Conservation (phyloP, 2,888 invertebrate species). For the Phengaris alcon region DNA sequence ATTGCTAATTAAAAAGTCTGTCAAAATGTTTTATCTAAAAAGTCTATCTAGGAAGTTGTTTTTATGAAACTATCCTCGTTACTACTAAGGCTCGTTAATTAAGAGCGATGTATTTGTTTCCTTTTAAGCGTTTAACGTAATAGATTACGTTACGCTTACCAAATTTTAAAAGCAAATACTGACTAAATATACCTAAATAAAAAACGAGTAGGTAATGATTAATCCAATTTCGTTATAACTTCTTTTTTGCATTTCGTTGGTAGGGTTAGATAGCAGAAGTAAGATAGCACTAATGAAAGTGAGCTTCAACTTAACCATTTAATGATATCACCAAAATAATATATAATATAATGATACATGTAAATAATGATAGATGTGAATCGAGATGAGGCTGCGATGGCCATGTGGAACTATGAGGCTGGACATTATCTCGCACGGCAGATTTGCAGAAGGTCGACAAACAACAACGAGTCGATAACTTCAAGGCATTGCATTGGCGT, state of each 20-base stretch:
- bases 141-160: too few species aligned
- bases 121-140: background rate
- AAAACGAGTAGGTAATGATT: background rate
- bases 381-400: background rate
- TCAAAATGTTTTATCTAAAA: background rate
- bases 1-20: background rate
- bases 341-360: too few species aligned
- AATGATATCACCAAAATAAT: too few species aligned
- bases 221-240: too few species aligned
- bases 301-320: too few species aligned
- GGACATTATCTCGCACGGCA: conserved; percentile 34
- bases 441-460: conserved; percentile 41
- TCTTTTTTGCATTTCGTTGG: too few species aligned
- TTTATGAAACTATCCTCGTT: background rate
- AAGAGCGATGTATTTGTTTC: background rate
- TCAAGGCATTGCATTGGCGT: conserved; percentile 39
- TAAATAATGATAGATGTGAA: background rate
- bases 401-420: conserved; percentile 31
- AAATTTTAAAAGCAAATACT: background rate
- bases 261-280: too few species aligned
- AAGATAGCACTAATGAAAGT: too few species aligned
- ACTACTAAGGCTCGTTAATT: background rate
- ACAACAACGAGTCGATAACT: conserved; percentile 42
- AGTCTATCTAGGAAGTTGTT: background rate
- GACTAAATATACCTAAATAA: background rate